A percentile compares a stretch with the other conserved stretches of the same genome.
These are phyloP conservation scores for Jacana jacana DNA, from an alignment of 2,113 vertebrate genomes.

Conservation along the genomic window DNA sequence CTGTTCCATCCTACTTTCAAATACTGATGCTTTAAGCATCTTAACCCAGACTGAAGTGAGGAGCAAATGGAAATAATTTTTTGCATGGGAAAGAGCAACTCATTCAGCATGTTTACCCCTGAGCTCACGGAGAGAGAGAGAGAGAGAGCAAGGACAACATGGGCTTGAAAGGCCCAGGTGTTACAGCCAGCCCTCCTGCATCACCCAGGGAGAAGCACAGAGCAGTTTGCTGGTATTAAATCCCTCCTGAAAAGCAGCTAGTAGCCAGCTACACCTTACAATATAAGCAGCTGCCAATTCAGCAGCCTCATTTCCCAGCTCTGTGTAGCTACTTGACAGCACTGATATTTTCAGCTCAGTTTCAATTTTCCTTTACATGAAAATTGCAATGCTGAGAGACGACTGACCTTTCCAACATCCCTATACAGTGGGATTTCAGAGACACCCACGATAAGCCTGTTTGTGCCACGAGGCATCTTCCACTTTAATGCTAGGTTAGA, in stretches of 20 bases:
- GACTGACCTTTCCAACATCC: not conserved
- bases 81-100: not conserved
- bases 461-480: not conserved
- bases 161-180: not conserved
- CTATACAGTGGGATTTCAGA: not conserved
- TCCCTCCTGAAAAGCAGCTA: not conserved
- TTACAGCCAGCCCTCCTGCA: not conserved
- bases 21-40: not conserved
- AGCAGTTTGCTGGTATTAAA: not conserved
- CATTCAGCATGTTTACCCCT: accelerated
- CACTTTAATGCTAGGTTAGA: not conserved
- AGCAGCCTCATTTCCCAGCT: not conserved
- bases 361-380: not conserved
- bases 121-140: not conserved
- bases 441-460: accelerated
- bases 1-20: not conserved
- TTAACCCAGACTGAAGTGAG: not conserved
- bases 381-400: not conserved
- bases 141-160: no score
- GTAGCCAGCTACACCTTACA: not conserved
- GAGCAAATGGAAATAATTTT: not conserved
- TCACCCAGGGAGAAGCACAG: not conserved
- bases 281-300: not conserved
- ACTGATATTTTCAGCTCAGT: not conserved
- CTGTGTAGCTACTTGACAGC: not conserved